phyloP scores from a whole-genome alignment of 2,888 invertebrate genomes.

The Tenthredo distinguenda region DNA sequence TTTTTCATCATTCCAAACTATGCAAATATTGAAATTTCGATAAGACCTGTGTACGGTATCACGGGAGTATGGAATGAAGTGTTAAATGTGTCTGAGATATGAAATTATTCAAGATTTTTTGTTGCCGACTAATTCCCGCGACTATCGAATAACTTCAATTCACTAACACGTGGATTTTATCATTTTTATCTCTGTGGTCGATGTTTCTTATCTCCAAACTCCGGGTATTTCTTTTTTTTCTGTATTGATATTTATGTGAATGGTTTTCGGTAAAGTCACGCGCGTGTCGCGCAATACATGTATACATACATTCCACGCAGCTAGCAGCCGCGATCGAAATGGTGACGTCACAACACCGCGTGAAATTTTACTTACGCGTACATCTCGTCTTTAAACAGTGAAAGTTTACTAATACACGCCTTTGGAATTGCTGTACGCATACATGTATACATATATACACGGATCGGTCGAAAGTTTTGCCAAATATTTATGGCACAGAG shows the following conservation, averaged over 20 bases:
- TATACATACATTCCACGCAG: neutral
- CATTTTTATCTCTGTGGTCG: neutral
- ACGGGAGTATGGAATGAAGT: neutral
- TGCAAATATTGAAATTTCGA: neutral
- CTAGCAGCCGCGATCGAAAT: neutral
- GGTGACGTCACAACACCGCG: neutral
- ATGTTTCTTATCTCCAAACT: neutral
- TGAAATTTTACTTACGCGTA: neutral
- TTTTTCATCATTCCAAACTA: neutral
- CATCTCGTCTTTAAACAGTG: neutral
- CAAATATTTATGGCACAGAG: neutral
- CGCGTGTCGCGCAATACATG: neutral
- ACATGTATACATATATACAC: neutral
- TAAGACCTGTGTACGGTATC: neutral
- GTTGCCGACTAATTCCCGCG: neutral
- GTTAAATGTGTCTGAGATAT: neutral
- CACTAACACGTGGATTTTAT: neutral
- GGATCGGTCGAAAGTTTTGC: neutral
- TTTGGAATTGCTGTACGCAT: neutral
- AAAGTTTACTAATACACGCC: neutral
- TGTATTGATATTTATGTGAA: neutral
- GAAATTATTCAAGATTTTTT: neutral
- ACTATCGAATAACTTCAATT: neutral
- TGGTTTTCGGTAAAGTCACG: neutral
- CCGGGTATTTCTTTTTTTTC: neutral